These are phyloP conservation scores for Plebejus melissa DNA, from an alignment of 2,888 invertebrate genomes.

Conservation along the genomic window DNA sequence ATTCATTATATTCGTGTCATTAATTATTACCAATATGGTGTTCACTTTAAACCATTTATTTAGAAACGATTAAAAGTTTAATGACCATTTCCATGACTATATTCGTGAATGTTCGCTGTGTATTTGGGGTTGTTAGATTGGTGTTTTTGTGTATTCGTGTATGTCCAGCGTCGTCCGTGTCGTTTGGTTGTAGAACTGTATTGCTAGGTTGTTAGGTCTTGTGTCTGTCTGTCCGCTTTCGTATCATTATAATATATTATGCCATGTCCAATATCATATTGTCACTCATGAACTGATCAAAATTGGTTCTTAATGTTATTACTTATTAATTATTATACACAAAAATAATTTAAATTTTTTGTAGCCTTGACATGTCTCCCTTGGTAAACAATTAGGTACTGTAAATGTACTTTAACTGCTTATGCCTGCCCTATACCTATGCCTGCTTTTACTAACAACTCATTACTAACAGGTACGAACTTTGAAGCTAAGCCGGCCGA, in stretches of 20 bases:
- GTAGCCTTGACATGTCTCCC: neutral
- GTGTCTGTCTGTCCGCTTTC: neutral
- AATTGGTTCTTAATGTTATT: too few species aligned
- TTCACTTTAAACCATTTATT: too few species aligned
- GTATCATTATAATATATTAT: neutral
- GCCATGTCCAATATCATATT: neutral
- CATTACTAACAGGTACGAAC: slow-evolving; percentile 53
- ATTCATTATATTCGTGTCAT: neutral
- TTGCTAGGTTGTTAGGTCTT: slow-evolving; percentile 1
- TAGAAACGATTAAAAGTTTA: too few species aligned
- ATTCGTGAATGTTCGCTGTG: too few species aligned
- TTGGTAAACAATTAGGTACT: too few species aligned
- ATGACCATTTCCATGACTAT: too few species aligned
- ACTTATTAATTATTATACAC: too few species aligned
- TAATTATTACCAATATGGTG: too few species aligned
- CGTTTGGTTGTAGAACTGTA: neutral
- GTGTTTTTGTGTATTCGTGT: neutral
- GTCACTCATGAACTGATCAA: too few species aligned
- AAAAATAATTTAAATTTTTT: too few species aligned
- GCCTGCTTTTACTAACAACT: slow-evolving; percentile 22
- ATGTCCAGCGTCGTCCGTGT: neutral
- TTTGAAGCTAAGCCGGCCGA: slow-evolving; percentile 41
- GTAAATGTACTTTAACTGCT: neutral
- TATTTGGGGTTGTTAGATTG: too few species aligned
- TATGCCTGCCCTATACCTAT: neutral